Evolutionary conservation across 1,140 invertebrate genomes (phyloP).

Genomic region (Bradysia coprophila): DNA sequence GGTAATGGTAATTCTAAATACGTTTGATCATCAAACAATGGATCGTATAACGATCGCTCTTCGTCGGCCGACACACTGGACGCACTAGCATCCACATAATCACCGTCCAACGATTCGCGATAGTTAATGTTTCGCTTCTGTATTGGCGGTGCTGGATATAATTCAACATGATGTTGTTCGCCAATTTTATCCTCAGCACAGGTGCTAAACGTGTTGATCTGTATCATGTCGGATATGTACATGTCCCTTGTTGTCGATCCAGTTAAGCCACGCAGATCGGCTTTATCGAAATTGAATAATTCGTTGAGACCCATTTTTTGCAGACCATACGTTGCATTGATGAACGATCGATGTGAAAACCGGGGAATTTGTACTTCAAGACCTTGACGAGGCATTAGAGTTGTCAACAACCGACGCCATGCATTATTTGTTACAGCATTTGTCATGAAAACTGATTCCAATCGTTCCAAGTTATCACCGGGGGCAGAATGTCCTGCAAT

Average conservation of each 20-base stretch:
- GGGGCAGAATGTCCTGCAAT: constrained; percentile 48
- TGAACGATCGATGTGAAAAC: constrained; percentile 59
- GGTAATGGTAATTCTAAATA: constrained; percentile 40
- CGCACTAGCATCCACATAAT: neutral
- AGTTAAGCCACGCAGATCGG: constrained; percentile 62
- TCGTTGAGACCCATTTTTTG: constrained; percentile 62
- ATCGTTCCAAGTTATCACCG: constrained; percentile 49
- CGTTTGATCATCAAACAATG: constrained; percentile 35
- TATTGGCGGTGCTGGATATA: constrained; percentile 47
- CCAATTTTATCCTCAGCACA: constrained; percentile 53
- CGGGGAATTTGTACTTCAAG: constrained; percentile 64
- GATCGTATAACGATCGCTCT: constrained; percentile 39
- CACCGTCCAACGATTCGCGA: neutral
- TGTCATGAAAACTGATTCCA: constrained; percentile 47
- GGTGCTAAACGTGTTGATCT: constrained; percentile 56
- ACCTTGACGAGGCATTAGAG: constrained; percentile 47
- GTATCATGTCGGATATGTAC: constrained; percentile 59
- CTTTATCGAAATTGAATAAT: constrained; percentile 47
- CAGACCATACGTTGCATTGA: constrained; percentile 56
- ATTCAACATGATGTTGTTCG: constrained; percentile 55
- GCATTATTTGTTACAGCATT: constrained; percentile 41
- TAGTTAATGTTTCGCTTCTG: constrained; percentile 18
- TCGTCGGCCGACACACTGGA: constrained; percentile 30
- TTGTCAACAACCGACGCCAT: constrained; percentile 52
- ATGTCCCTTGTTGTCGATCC: constrained; percentile 49